phyloP scores from a whole-genome alignment of 2,113 vertebrate species.

The Chauna torquata region DNA sequence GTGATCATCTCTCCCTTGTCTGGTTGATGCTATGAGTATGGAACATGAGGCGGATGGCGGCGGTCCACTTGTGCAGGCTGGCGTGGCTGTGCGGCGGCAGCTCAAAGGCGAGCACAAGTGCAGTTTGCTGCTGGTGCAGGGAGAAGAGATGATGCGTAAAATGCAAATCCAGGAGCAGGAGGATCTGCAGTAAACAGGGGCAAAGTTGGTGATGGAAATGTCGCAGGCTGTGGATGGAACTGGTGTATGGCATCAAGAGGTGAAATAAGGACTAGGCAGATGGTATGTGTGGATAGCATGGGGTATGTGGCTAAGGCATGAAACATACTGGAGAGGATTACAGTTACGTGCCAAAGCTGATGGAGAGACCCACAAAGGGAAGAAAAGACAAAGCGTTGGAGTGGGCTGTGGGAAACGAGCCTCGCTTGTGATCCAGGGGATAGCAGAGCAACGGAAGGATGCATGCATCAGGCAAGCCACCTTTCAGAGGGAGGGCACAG shows the following conservation, averaged over 20 bases:
- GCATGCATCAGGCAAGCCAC: not conserved
- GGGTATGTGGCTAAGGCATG: not conserved
- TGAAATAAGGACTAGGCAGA: not conserved
- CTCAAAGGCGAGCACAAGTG: not conserved
- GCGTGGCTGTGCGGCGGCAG: fast-evolving
- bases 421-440: not conserved
- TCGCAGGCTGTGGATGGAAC: not conserved
- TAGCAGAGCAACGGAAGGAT: not conserved
- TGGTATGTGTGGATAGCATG: not conserved
- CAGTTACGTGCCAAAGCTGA: fast-evolving
- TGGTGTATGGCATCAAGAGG: not conserved
- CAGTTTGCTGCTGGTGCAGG: not conserved
- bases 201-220: not conserved
- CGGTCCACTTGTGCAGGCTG: not conserved
- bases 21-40: not conserved
- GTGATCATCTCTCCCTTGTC: not conserved
- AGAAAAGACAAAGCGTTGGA: not conserved
- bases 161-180: not conserved
- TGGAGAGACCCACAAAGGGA: not conserved
- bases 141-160: not conserved
- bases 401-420: not conserved
- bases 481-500: not conserved
- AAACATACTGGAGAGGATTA: not conserved
- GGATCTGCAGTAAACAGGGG: not conserved
- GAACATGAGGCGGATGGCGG: fast-evolving